Conservation (phyloP, 2,888 invertebrate species). For the Trachelus stipa region DNA sequence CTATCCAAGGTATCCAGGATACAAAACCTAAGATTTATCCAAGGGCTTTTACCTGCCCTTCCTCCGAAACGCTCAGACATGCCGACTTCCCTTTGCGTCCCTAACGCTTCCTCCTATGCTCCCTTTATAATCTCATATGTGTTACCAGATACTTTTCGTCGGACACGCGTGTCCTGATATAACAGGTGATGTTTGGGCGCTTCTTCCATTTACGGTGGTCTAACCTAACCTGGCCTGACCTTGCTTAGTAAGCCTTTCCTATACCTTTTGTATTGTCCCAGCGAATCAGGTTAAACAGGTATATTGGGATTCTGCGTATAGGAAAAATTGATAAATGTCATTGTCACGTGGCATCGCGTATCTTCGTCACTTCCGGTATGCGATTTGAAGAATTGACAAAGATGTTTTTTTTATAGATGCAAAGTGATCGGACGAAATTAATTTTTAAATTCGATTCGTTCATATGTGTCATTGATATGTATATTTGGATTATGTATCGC, state of each 20-base stretch:
- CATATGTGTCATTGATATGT: no score
- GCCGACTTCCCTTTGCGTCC: background rate
- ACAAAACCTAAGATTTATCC: conserved; percentile 49
- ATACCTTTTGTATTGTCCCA: background rate
- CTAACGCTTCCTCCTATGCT: background rate
- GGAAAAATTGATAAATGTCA: background rate
- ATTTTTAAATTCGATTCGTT: background rate
- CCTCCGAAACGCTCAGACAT: background rate
- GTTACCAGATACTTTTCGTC: conserved; percentile 9
- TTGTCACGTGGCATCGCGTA: background rate
- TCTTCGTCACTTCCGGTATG: background rate
- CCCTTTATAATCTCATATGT: background rate
- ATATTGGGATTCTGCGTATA: background rate
- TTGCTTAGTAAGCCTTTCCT: background rate
- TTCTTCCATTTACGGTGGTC: background rate
- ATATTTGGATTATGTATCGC: background rate
- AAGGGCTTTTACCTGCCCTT: conserved; percentile 52
- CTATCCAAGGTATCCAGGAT: conserved; percentile 51
- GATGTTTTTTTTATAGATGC: background rate
- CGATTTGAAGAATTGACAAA: background rate
- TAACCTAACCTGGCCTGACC: background rate
- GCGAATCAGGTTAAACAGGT: background rate
- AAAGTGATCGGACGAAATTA: background rate
- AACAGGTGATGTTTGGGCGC: conserved; percentile 34
- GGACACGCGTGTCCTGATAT: conserved; percentile 22